These are phyloP conservation scores for Sterna hirundo DNA, from an alignment of 2,113 vertebrate species.

Conservation along the genomic window DNA sequence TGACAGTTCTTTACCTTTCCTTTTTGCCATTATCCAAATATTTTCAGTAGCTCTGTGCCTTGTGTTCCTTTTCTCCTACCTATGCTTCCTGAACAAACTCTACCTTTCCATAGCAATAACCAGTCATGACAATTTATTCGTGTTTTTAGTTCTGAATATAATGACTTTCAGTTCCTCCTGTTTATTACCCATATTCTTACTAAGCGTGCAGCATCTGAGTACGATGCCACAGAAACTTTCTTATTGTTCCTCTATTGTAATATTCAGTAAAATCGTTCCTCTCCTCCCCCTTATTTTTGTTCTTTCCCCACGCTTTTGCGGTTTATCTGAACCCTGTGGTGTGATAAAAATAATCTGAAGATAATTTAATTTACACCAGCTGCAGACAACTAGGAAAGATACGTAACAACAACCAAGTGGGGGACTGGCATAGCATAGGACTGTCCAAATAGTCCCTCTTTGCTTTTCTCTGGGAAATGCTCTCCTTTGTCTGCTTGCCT, in stretches of 20 bases:
- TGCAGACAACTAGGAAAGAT: background rate
- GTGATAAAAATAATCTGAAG: background rate
- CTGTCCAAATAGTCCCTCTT: background rate
- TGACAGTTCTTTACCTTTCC: background rate
- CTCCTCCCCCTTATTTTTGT: background rate
- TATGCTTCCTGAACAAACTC: background rate
- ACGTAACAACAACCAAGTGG: fast-evolving
- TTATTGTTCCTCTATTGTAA: background rate
- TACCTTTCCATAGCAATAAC: background rate
- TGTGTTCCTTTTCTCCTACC: background rate
- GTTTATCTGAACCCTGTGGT: background rate
- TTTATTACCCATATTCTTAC: background rate
- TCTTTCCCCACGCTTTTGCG: background rate
- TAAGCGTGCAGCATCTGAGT: background rate
- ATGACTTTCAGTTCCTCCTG: background rate
- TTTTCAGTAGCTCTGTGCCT: background rate
- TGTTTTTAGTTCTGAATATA: background rate
- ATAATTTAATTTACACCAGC: background rate
- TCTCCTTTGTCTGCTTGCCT: background rate
- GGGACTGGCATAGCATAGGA: background rate
- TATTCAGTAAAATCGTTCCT: background rate
- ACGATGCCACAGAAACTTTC: background rate
- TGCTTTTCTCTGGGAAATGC: background rate
- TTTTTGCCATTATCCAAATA: background rate
- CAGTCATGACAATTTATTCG: background rate